Evolutionary conservation across 1,140 invertebrate genomes (phyloP).

Genomic region (Pogonomyrmex californicus): DNA sequence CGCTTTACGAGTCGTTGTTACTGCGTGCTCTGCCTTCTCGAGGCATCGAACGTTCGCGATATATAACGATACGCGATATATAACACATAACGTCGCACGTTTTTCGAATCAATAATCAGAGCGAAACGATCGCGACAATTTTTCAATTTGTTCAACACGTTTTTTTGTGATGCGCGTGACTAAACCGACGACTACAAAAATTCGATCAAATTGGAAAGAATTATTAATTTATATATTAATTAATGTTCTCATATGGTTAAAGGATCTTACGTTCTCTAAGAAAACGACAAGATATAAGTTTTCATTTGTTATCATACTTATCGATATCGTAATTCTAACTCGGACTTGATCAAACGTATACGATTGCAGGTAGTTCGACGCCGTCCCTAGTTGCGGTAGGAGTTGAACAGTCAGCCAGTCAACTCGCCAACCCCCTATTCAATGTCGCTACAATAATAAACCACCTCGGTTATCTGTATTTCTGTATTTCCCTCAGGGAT

Average conservation of each 20-base stretch:
- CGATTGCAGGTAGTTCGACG: slow-evolving; percentile 42
- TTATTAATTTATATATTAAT: no score
- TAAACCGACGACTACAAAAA: not conserved
- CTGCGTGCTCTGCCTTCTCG: slow-evolving; percentile 33
- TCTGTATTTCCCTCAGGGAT: slow-evolving; percentile 85
- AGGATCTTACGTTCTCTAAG: not conserved
- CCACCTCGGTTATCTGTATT: slow-evolving; percentile 85
- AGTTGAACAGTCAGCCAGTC: slow-evolving; percentile 69
- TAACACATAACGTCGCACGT: not conserved
- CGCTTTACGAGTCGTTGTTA: slow-evolving; percentile 67
- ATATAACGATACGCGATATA: slow-evolving; percentile 2
- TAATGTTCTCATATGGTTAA: no score
- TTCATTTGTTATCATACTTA: not conserved
- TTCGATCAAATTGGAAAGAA: no score
- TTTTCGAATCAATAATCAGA: slow-evolving; percentile 2
- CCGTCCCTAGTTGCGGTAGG: slow-evolving; percentile 60
- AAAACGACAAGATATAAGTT: not conserved
- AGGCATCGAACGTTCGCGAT: slow-evolving; percentile 9
- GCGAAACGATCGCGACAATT: not conserved
- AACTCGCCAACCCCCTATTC: slow-evolving; percentile 81
- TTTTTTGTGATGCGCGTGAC: not conserved
- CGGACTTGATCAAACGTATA: slow-evolving; percentile 13
- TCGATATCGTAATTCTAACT: not conserved
- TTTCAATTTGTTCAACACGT: not conserved
- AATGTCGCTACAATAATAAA: slow-evolving; percentile 85